Evolutionary conservation across 2,113 vertebrate species (phyloP), one percentile per base, ranked within the genome.

Genomic region (Spea multiplicata): DNA sequence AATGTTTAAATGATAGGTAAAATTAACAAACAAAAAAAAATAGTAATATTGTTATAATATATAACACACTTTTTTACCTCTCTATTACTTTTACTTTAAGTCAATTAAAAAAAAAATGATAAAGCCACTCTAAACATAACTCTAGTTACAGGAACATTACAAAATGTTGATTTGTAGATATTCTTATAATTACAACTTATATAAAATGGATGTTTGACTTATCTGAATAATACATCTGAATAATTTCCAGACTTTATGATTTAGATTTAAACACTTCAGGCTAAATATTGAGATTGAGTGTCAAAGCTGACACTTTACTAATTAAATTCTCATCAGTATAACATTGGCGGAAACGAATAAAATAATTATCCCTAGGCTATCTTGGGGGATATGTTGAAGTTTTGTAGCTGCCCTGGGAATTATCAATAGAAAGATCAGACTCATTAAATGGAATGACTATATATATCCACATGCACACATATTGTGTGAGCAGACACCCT

Each of bases 231-330:
- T 8, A 12, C 52, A 30, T 12, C 57, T 12, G 57, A 61, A 61
- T 61, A 10, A 61, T 61, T 14, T 61, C 4, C 9, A 61, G 57
- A 10, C 8, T 61, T 55, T 75, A 55, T 55, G 17, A 53, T 16
- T 4, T 14, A 75, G 49, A 50, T 65, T 14, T 49, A 75, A 67
- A 10, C 44, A 55, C 74, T 76, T 76, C 44, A 66, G 50, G 64
- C 74, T 68, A 76, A 67, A 76, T 76, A 76, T 76, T 76, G 5
- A 76, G 67, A 68, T 68, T 57, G 45, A 47, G 66, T 44, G 50
- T 76, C 74, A 76, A 75, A 10, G 44, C 16, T 76, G 74, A 67
- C 64, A 76, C 65, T 55, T 66, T 76, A 68, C 61, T 76, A 76
- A 67, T 68, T 76, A 68, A 76, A 57, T 50, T 57, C 50, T n/a